Conservation (phyloP, 2,797 vertebrate species). For the Trematocara caparti region DNA sequence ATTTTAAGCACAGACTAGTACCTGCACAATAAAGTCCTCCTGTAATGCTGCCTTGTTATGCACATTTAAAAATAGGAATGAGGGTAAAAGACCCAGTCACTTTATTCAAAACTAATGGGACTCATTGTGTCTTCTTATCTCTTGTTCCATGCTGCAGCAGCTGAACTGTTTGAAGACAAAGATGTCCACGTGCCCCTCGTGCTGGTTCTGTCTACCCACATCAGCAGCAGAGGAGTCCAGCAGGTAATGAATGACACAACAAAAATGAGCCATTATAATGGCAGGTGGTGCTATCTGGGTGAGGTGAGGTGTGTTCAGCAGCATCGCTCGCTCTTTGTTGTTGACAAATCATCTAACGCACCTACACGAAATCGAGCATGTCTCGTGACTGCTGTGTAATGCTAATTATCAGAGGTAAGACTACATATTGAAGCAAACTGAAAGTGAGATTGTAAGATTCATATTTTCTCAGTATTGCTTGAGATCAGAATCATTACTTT, state of each 20-base stretch:
- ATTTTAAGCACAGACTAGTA: neutral
- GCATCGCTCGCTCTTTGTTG: neutral
- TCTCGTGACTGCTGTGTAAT: slow-evolving; percentile 3
- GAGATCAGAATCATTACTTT: neutral
- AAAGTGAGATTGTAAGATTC: neutral
- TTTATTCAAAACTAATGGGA: neutral
- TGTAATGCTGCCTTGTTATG: neutral
- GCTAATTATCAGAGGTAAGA: slow-evolving; percentile 2
- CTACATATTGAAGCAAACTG: neutral
- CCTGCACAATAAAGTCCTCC: neutral
- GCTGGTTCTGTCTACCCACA: slow-evolving; percentile 82
- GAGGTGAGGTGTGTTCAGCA: neutral
- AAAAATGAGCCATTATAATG: neutral
- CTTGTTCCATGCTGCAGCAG: slow-evolving; percentile 65
- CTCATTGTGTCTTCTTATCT: neutral
- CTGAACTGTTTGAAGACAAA: slow-evolving; percentile 83
- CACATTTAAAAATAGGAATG: neutral
- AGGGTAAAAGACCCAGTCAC: neutral
- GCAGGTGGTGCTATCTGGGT: neutral
- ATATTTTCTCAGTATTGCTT: neutral
- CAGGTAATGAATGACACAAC: slow-evolving; percentile 73
- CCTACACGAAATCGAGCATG: neutral
- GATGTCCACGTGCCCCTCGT: slow-evolving; percentile 83
- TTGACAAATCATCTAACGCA: neutral
- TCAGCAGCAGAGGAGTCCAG: slow-evolving; percentile 80